phyloP scores from a whole-genome alignment of 2,113 vertebrate genomes.

The Equus quagga region DNA sequence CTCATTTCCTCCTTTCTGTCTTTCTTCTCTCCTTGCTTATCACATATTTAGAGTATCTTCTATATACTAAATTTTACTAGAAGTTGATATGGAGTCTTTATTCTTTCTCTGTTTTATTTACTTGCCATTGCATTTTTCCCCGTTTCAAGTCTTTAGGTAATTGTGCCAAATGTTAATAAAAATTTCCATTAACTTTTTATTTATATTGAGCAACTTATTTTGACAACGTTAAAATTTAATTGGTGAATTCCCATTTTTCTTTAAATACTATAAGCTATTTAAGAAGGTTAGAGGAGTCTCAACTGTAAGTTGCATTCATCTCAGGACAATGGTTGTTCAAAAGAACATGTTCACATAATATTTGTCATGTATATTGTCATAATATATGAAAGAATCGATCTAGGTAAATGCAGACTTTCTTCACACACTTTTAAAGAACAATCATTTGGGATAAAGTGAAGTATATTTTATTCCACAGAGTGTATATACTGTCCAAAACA shows the following conservation, averaged over 20 bases:
- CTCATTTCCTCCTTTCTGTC: neutral
- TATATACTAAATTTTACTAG: neutral
- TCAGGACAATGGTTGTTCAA: neutral
- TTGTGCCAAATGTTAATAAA: slow-evolving; percentile 51
- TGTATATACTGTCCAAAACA: neutral
- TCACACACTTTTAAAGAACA: neutral
- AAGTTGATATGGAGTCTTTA: neutral
- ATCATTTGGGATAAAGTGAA: neutral
- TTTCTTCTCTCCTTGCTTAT: neutral
- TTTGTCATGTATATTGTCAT: neutral
- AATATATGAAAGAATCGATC: neutral
- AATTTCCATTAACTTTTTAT: neutral
- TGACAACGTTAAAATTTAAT: slow-evolving; percentile 67
- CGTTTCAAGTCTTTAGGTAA: neutral
- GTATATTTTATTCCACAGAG: neutral
- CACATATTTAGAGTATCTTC: neutral
- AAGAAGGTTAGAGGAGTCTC: slow-evolving; percentile 30
- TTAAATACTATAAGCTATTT: slow-evolving; percentile 39
- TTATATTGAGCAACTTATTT: slow-evolving; percentile 56
- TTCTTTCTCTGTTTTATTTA: neutral
- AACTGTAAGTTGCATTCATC: slow-evolving; percentile 26
- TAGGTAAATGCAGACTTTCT: neutral
- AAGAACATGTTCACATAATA: neutral
- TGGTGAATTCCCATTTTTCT: slow-evolving; percentile 50
- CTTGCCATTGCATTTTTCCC: neutral